Base-by-base conservation (phyloP, 2,797 vertebrate species). In the Phrynocephalus guinanensis region DNA sequence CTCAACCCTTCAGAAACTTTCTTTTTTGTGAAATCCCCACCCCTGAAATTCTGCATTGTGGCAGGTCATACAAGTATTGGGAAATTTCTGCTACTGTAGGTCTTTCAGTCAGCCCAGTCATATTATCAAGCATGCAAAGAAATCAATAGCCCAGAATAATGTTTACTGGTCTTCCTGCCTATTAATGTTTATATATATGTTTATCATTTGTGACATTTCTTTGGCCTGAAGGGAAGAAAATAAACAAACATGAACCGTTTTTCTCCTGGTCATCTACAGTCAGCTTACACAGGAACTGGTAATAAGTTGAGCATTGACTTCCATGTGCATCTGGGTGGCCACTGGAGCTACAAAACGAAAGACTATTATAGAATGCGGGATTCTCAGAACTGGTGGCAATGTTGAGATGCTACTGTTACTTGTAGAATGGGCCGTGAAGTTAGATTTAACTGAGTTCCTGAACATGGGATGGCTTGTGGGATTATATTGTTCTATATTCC, bases 1-100 rank as follows among this genome's bases (percentile, higher is more conserved):
- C 60, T 75, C 72, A 83, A 50, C 15, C n/a, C 20, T 84, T 75
- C 3, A 87, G 13, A 63, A 91, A 86, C 70, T 63, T 91, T 67
- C 72, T 87, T 22, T 68, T 86, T 85, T 18, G 79, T 9, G 79
- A 87, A 60, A 9, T 0, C 26, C 16, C 60, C 10, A 13, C 16
- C 13, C 60, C 13, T 16, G 81, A 91, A 86, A 85, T 6, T 11
- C 50, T n/a, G 82, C 90, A 72, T 50, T 0, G 0, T 76, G 60
- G 52, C 67, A 48, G 52, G 30, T 83, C 9, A 79, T 33, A 75
- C 15, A 44, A 56, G 24, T 26, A 26, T 26, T 33, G 8, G 15
- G 63, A 56, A 70, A 82, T 76, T 33, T 28, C 33, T 9, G 48
- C 16, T 78, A 76, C 28, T 63, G 38, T 15, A 78, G 6, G 30